phyloP scores from a whole-genome alignment of 2,113 vertebrate species.

The Holacanthus passer region DNA sequence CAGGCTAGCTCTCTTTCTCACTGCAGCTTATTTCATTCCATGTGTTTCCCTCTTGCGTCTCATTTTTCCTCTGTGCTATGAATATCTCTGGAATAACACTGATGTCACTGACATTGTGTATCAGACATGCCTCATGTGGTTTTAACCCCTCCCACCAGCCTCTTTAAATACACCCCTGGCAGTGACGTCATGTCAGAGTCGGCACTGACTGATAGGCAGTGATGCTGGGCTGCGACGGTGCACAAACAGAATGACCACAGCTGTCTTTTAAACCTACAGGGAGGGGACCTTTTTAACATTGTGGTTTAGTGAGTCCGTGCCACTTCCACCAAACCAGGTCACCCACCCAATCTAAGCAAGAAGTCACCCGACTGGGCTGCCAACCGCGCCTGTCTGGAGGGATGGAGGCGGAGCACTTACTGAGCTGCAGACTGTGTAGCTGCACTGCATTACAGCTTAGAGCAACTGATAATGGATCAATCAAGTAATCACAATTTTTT shows the following conservation, averaged over 20 bases:
- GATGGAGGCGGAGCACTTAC: background rate
- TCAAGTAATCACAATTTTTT: background rate
- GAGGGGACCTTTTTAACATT: conserved; percentile 57
- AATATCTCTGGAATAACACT: conserved; percentile 69
- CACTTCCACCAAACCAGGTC: conserved; percentile 49
- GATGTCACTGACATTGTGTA: conserved; percentile 62
- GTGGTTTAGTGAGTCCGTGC: conserved; percentile 50
- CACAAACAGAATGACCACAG: conserved; percentile 31
- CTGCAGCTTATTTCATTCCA: background rate
- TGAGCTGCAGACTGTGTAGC: background rate
- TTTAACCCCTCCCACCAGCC: conserved; percentile 42
- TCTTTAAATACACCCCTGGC: conserved; percentile 52
- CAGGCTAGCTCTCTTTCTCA: conserved; percentile 22
- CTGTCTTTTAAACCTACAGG: conserved; percentile 30
- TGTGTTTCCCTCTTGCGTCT: background rate
- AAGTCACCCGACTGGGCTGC: conserved; percentile 1
- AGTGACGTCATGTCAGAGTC: conserved; percentile 47
- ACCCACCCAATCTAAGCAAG: conserved; percentile 30
- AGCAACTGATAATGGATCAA: conserved; percentile 14
- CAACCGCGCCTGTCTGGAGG: conserved; percentile 65
- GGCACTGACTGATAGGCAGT: conserved; percentile 7
- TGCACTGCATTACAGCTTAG: background rate
- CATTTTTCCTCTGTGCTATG: conserved; percentile 42
- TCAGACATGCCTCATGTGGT: conserved; percentile 31
- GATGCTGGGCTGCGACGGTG: conserved; percentile 5